These are phyloP conservation scores for Cerastis rubricosa DNA, from an alignment of 2,888 invertebrate species.

Conservation along the genomic window DNA sequence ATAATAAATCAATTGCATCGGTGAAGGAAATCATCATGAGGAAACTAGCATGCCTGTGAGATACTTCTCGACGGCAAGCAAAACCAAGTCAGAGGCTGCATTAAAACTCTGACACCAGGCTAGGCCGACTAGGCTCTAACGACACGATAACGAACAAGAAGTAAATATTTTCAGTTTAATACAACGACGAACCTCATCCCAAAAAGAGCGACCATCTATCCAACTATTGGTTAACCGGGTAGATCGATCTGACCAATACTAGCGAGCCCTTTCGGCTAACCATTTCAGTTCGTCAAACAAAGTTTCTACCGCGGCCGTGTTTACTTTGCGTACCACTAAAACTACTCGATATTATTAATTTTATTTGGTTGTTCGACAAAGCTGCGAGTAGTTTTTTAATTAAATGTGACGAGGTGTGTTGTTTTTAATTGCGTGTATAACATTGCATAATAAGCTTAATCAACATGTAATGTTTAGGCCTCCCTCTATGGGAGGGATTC, in stretches of 20 bases:
- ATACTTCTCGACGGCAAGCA: no score
- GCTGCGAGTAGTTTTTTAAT: background rate
- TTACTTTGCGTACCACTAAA: conserved; percentile 21
- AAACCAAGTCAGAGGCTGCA: no score
- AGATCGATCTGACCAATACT: conserved; percentile 37
- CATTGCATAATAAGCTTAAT: no score
- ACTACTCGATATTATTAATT: conserved; percentile 14
- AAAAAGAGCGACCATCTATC: background rate
- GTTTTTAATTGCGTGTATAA: background rate
- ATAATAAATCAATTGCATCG: no score
- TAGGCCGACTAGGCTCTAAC: no score
- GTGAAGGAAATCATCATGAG: no score
- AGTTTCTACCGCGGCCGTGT: conserved; percentile 33
- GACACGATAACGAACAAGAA: no score
- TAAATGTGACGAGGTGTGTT: background rate
- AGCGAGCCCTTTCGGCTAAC: conserved; percentile 22
- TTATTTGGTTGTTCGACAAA: background rate
- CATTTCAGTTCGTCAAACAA: conserved; percentile 29
- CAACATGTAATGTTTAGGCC: no score
- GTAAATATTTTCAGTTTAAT: background rate
- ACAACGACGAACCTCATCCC: background rate
- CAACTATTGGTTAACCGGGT: background rate
- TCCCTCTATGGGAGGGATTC: no score
- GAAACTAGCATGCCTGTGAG: no score
- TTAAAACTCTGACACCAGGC: no score